Evolutionary conservation across 2,888 invertebrate species (phyloP), one percentile per base, ranked within the genome.

Genomic region (Halictus ligatus): DNA sequence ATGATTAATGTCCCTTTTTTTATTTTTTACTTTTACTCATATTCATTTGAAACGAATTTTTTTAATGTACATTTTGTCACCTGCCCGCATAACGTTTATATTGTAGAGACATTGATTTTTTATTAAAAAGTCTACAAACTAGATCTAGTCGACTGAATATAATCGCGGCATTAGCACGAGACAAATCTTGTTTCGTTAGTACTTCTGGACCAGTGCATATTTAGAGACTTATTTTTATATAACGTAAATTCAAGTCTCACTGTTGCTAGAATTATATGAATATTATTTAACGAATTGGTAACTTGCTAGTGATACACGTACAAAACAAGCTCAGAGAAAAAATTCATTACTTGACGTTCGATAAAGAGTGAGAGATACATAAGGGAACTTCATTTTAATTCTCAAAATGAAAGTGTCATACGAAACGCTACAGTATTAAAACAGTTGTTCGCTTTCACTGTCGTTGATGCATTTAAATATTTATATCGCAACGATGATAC

Each of bases 361-460:
- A 29, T 25, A 29, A 43, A 58, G n/a, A 69, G 35, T 29, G 29
- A 29, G 21, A 48, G 21, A 35, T 29, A 21, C 43, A 46, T 0
- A 6, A 74, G 15, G 21, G 50, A 67, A 21, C 25, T 29, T 46
- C 5, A 73, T 40, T 81, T 60, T 12, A n/a, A 48, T 48, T 21
- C 21, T 50, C n/a, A 67, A 48, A 76, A 46, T 15, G 29, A 46
- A 43, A 64, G 69, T 79, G 35, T 81, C 54, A 29, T 73, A 67
- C 12, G 12, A 75, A 50, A 75, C 40, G 75, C 46, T 80, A 71
- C 86, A 89, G 89, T 89, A 89, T 89, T 89, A 89, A 75, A 73
- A 43, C 64, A 64, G 8, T 29, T 50, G 75, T 78, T 80, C 75
- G 50, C 54, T 79, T 83, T 87, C 79, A 77, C 54, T 80, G 75